Evolutionary conservation across 2,113 vertebrate species (phyloP), one percentile per base, ranked within the genome.

Genomic region (Ia io): DNA sequence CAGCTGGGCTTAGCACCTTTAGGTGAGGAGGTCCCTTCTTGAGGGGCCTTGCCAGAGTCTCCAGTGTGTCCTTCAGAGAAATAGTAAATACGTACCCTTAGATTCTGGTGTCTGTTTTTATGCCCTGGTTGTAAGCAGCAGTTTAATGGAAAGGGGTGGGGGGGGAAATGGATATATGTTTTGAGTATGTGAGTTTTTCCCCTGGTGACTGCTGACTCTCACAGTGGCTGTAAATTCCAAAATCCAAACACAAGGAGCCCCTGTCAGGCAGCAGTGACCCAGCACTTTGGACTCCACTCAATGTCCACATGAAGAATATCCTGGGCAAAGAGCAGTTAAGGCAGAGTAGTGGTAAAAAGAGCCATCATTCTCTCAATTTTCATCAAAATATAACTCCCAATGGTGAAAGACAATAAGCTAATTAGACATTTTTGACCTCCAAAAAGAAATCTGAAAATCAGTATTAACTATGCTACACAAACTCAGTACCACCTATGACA

Each of bases 181-280:
- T 63, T 70, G 40, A 87, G 28, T 76, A 63, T 17, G 0, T 61
- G 42, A 77, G 35, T 84, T 40, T 83, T 47, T 7, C 20, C 20
- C 71, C 28, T 87, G 74, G 5, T 96, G 40, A 13, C 65, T 67
- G 7, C 40, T 67, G 51, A 89, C 44, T 77, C 30, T 78, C 12
- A 86, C 2, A 20, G 53, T 84, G n/a, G 7, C 28, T 95, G 0
- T 67, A 94, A 96, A 95, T 92, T 84, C 42, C 93, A 30, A 88
- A 95, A 93, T 95, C 51, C 83, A 44, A 30, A 78, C 30, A 63
- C 25, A 95, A 95, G 82, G 92, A 97, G 47, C 4, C 76, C 37
- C 67, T 71, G 53, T 6, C 67, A 7, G 56, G 84, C 91, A 69
- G 56, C 63, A 80, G 47, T 82, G 77, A 89, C 17, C 93, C 94